phyloP scores from a whole-genome alignment of 2,797 vertebrate species.

The Acanthis flammea region DNA sequence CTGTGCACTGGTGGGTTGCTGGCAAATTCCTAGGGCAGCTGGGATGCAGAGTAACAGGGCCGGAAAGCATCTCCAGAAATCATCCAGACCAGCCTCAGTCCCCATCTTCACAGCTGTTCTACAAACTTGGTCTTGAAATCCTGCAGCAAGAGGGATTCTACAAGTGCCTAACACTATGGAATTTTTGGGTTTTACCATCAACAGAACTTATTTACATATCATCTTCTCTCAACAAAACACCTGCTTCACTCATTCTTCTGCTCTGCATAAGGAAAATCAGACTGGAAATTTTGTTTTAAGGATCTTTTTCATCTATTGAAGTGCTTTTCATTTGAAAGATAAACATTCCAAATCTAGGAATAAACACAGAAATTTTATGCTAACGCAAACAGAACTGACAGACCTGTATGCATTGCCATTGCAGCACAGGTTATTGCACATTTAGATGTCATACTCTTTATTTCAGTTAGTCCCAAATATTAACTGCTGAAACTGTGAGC shows the following conservation, averaged over 20 bases:
- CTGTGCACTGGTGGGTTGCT: not conserved
- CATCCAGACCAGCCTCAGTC: not conserved
- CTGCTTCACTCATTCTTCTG: not conserved
- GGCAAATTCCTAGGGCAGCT: not conserved
- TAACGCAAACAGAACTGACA: not conserved
- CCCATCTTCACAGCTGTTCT: not conserved
- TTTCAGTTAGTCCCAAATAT: not conserved
- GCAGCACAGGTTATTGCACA: not conserved
- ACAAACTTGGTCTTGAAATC: not conserved
- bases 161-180: not conserved
- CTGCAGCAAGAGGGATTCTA: not conserved
- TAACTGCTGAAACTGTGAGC: not conserved
- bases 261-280: not conserved
- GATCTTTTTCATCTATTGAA: not conserved
- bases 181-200: not conserved
- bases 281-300: not conserved
- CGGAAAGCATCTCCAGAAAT: not conserved
- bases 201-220: not conserved
- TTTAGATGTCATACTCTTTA: not conserved
- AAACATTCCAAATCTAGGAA: not conserved
- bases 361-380: not conserved
- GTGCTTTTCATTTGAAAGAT: not conserved
- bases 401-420: not conserved
- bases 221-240: not conserved
- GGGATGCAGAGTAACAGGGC: not conserved